phyloP scores from a whole-genome alignment of 2,113 vertebrate genomes.

The Cynoglossus semilaevis region DNA sequence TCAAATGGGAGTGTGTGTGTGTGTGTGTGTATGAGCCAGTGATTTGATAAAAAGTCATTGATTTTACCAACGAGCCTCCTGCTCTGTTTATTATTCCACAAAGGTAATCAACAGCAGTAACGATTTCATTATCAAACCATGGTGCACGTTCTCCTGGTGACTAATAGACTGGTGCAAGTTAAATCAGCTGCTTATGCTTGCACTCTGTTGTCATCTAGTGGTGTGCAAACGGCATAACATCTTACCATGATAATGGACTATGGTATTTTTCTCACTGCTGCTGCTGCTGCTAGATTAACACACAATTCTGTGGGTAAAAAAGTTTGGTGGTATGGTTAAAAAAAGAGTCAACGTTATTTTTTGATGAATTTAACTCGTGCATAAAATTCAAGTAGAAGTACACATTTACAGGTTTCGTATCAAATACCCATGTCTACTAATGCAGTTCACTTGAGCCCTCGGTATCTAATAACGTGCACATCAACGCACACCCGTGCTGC shows the following conservation, averaged over 20 bases:
- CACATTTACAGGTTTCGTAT: too few relatives aligned
- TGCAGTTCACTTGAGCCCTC: too few relatives aligned
- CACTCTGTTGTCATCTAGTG: conserved; percentile 69
- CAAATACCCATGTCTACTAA: too few relatives aligned
- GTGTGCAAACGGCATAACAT: conserved; percentile 24
- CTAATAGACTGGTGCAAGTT: conserved; percentile 45
- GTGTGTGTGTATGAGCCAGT: not conserved
- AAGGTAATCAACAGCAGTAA: conserved; percentile 45
- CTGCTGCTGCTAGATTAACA: not conserved
- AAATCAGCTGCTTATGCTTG: conserved; percentile 43
- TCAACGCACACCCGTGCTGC: too few relatives aligned
- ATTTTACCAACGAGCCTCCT: conserved; percentile 21
- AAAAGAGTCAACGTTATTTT: too few relatives aligned
- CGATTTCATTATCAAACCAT: conserved; percentile 50
- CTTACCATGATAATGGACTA: not conserved
- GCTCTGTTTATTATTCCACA: conserved; percentile 34
- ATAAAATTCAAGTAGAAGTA: too few relatives aligned
- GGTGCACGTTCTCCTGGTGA: conserved; percentile 45
- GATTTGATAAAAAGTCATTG: conserved; percentile 21
- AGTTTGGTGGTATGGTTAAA: conserved; percentile 5
- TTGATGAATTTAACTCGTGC: too few relatives aligned
- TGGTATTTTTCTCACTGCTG: not conserved
- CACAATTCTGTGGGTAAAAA: conserved; percentile 14
- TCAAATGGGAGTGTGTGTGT: not conserved
- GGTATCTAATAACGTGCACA: too few relatives aligned